phyloP scores from a whole-genome alignment of 2,888 invertebrate species.

The Flabesymbios commensalis region DNA sequence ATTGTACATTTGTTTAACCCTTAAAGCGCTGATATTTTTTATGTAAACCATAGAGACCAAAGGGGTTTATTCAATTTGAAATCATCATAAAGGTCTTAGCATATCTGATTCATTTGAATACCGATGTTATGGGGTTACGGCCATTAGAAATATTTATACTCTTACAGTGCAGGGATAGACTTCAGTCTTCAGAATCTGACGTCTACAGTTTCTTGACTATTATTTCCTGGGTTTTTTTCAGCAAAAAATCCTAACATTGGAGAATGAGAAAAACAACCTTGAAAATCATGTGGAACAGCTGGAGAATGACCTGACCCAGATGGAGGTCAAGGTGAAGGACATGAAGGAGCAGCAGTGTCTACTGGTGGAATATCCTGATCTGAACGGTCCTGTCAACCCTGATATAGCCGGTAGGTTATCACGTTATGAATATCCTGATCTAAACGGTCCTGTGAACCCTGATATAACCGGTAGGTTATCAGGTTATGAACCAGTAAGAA shows the following conservation, averaged over 20 bases:
- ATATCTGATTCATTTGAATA: no score
- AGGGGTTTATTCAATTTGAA: no score
- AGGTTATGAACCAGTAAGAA: no score
- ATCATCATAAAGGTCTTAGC: no score
- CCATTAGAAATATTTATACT: no score
- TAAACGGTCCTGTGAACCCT: slow-evolving; percentile 57
- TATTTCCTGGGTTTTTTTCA: background rate
- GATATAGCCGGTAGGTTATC: slow-evolving; percentile 49
- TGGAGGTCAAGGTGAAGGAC: slow-evolving; percentile 16
- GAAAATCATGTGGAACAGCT: background rate
- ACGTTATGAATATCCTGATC: slow-evolving; percentile 60
- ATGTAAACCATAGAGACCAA: no score
- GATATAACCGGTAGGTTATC: slow-evolving; percentile 52
- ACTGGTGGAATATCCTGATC: slow-evolving; percentile 58
- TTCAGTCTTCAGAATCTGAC: no score
- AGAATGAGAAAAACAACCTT: background rate
- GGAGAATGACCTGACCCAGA: background rate
- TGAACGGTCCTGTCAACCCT: slow-evolving; percentile 57
- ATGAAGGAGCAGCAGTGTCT: slow-evolving; percentile 45
- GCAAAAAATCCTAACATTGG: background rate
- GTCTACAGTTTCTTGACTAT: no score
- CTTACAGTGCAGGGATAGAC: no score
- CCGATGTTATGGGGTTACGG: no score
- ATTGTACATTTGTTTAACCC: no score
- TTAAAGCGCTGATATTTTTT: no score